A percentile compares a stretch with the other conserved stretches of the same genome.
Evolutionary conservation across 1,140 invertebrate genomes (phyloP).

Genomic region (Hormaphis cornu): DNA sequence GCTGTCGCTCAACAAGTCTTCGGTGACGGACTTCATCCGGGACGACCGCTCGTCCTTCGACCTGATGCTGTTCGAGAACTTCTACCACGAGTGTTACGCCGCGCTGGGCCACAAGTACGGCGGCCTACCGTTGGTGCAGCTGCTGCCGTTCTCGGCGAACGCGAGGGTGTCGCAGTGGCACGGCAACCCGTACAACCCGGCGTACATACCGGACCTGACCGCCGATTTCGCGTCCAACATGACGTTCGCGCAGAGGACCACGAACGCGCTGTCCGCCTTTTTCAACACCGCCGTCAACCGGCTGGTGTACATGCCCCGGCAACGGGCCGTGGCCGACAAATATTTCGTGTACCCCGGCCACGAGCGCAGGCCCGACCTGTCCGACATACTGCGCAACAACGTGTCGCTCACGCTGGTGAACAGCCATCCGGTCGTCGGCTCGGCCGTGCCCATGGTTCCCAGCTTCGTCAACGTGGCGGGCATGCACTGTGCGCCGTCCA

Average conservation of each 20-base stretch:
- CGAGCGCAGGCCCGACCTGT: slow-evolving; percentile 34
- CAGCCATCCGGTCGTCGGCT: slow-evolving; percentile 46
- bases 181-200: slow-evolving; percentile 7
- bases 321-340: slow-evolving; percentile 26
- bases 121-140: not conserved
- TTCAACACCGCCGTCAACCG: not conserved
- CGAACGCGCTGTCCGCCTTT: not conserved
- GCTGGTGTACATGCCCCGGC: slow-evolving; percentile 7
- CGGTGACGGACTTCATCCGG: not conserved
- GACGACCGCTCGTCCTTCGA: not conserved
- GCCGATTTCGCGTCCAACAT: not conserved
- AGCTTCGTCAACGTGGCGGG: slow-evolving; percentile 51
- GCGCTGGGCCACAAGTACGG: slow-evolving; percentile 2
- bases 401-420: slow-evolving; percentile 48
- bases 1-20: not conserved
- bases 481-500: slow-evolving; percentile 44
- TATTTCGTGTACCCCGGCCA: slow-evolving; percentile 35
- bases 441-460: slow-evolving; percentile 44
- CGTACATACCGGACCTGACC: slow-evolving; percentile 12
- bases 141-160: not conserved
- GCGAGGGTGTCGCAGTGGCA: slow-evolving; percentile 20
- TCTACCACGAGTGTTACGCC: not conserved
- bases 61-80: slow-evolving; percentile 17
- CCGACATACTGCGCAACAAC: slow-evolving; percentile 35
- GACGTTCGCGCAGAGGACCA: not conserved